Evolutionary conservation across 2,888 invertebrate species (phyloP).

Genomic region (Xanthostigma xanthostigma): DNA sequence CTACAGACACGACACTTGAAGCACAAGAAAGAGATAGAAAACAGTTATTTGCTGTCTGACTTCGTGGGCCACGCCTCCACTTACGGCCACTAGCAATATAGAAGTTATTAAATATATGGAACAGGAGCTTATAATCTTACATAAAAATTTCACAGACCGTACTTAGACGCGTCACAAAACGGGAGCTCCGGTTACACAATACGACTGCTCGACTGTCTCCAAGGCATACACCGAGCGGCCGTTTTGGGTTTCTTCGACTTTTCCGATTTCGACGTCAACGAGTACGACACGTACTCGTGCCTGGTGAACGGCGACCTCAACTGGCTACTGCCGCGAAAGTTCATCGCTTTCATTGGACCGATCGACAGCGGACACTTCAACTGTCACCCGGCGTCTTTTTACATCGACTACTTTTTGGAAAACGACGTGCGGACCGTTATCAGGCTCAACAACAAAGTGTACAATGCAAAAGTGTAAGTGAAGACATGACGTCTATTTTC

Average conservation of each 20-base stretch:
- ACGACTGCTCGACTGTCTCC: slow-evolving; percentile 45
- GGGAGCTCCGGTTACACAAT: slow-evolving; percentile 51
- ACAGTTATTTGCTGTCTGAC: no score
- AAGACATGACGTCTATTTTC: neutral
- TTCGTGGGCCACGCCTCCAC: no score
- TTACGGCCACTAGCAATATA: no score
- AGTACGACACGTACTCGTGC: slow-evolving; percentile 70
- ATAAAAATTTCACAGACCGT: slow-evolving; percentile 29
- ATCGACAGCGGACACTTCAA: slow-evolving; percentile 36
- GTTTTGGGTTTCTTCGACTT: slow-evolving; percentile 67
- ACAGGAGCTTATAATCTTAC: neutral
- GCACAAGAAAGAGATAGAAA: no score
- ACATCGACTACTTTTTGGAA: slow-evolving; percentile 68
- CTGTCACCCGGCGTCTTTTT: slow-evolving; percentile 59
- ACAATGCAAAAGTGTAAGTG: slow-evolving; percentile 52
- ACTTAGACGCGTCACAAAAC: slow-evolving; percentile 72
- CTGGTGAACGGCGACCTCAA: slow-evolving; percentile 79
- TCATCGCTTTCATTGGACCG: slow-evolving; percentile 79
- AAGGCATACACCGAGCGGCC: slow-evolving; percentile 56
- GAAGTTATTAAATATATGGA: no score
- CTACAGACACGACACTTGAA: no score
- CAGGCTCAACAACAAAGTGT: slow-evolving; percentile 69
- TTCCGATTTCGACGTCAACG: slow-evolving; percentile 64
- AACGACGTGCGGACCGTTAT: slow-evolving; percentile 71
- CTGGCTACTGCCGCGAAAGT: slow-evolving; percentile 76